Evolutionary conservation across 2,797 vertebrate species (phyloP), one percentile per base, ranked within the genome.

Genomic region (Sebastes dallii): DNA sequence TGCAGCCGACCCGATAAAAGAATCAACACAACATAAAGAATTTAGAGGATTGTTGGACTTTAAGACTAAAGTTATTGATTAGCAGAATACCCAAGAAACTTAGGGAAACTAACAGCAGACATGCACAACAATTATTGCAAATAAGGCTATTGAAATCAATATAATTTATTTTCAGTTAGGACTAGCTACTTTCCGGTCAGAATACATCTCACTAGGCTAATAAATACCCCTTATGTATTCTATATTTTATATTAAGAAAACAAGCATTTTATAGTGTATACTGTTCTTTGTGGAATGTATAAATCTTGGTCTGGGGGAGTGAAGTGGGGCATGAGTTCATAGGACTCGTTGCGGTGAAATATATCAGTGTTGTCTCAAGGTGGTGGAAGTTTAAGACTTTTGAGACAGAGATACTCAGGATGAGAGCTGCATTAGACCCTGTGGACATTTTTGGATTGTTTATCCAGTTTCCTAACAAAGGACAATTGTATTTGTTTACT

Each of bases 221-320:
- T 34, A 75, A 80, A 78, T 68, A 54, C 18, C 60, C 75, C 27
- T 12, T 54, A 39, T 65, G 46, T 89, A 50, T 46, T 81, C 36
- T 82, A 24, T 91, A 73, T 86, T 89, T 92, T 91, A 30, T 91
- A 83, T 87, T 50, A 78, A 68, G 34, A 54, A 78, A 83, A 83
- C 67, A 89, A 89, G 80, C 80, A 83, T 92, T 93, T 91, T 92
- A 73, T 88, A 86, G 67, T 70, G 34, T 83, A 75, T 87, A 71
- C 67, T 86, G 72, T 88, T 81, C 61, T 87, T 89, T 75, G 74
- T 90, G 77, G 75, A 90, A 77, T 86, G 70, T 72, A 36, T 81
- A 77, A 70, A 80, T 81, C 29, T 64, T 83, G 67, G 70, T 54
- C 65, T 84, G 22, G 64, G 36, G 27, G 71, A 75, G 30, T 77